A percentile compares a stretch with the other conserved stretches of the same genome.
Evolutionary conservation across 2,888 invertebrate species (phyloP).

Genomic region (Rhagonycha lutea): DNA sequence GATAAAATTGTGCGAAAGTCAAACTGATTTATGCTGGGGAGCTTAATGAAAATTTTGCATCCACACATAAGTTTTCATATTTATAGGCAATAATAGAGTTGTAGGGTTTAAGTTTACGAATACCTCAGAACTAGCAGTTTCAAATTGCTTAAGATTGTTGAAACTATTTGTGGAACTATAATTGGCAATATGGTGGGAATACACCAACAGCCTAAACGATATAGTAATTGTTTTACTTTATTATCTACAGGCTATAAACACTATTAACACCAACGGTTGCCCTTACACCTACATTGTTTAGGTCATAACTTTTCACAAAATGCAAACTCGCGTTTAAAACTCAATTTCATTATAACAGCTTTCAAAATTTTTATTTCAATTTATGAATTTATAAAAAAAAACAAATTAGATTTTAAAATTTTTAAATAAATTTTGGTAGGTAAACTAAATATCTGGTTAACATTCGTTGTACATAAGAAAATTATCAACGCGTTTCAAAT

Average conservation of each 20-base stretch:
- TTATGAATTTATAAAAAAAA: neutral
- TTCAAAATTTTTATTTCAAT: neutral
- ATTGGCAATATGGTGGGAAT: conserved; percentile 47
- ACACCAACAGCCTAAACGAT: conserved; percentile 52
- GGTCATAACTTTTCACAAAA: neutral
- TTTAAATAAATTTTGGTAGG: too few relatives aligned
- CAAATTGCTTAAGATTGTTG: conserved; percentile 50
- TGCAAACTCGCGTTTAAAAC: neutral
- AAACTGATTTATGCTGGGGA: neutral
- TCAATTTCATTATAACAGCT: neutral
- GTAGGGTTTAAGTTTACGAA: conserved; percentile 30
- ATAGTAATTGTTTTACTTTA: conserved; percentile 53
- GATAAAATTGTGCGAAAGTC: neutral
- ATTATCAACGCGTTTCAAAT: too few relatives aligned
- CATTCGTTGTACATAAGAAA: too few relatives aligned
- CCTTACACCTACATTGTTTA: conserved; percentile 9
- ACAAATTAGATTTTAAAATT: too few relatives aligned
- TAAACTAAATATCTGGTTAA: too few relatives aligned
- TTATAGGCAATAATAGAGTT: conserved; percentile 38
- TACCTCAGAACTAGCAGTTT: conserved; percentile 40
- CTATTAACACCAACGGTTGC: conserved; percentile 53
- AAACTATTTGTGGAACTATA: conserved; percentile 51
- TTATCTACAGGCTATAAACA: conserved; percentile 52
- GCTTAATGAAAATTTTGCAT: neutral
- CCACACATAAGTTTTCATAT: conserved; percentile 27